Base-by-base conservation (phyloP, 2,888 invertebrate species). In the Orthosia gothica region DNA sequence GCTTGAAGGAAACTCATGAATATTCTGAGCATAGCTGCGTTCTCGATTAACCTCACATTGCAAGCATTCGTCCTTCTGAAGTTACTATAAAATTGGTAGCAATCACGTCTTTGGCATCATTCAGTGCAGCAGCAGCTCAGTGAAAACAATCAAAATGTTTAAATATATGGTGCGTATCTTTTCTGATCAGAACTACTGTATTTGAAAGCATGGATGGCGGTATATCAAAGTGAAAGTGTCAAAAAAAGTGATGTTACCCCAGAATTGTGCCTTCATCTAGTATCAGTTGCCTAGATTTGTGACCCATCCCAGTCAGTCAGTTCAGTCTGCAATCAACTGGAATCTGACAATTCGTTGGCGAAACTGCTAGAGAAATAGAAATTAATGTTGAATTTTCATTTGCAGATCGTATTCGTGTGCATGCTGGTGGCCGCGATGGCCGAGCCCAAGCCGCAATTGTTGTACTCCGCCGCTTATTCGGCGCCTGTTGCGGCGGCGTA, bases 351-450 rank as follows among this genome's bases (percentile, higher is more conserved):
- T 40, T 40, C 40, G 9, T 9, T 9, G 7, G 40, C 40, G 9
- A 1, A 40, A 9, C 40, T 40, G 9, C 40, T 40, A 40, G 40
- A 57, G 26, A 18, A 32, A 57, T 18, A 18, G 26, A 26, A 40
- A n/a, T 1, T 61, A 1, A 61, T 16, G 15, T 1, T 61, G 15
- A 20, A 40, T 45, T 16, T 23, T 13, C 45, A 3, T 87, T 93
- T 89, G 13, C 90, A 97, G 97, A 91, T 93, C 81, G 81, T 94
- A 81, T 91, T 97, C 90, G 93, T 95, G 64, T 97, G 96, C 87
- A 91, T 97, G 87, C 84, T 97, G 92, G 97, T 97, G 50, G 84
- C 96, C 68, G 86, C 86, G 1, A 81, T 81, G 52, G 87, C 87
- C 55, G 86, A 86, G 11, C 88, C 88, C 62, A 87, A 90, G 57